Conservation (phyloP, 2,888 invertebrate species). For the Agrotis exclamationis region DNA sequence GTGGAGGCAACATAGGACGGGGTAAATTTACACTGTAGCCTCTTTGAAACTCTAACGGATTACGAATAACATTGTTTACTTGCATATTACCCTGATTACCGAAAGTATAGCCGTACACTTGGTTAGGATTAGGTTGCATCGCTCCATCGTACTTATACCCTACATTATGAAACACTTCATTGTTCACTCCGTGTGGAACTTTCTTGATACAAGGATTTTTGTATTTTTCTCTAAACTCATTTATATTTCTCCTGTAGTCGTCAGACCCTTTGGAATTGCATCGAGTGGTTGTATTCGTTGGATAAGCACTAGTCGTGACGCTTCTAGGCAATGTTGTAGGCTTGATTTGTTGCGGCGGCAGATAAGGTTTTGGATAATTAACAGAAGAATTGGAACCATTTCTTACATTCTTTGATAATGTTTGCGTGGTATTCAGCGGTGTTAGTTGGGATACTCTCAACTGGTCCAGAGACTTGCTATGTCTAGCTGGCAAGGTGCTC, state of each 20-base stretch:
- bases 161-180: constrained; percentile 88
- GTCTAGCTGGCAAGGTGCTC: constrained; percentile 93
- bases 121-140: constrained; percentile 85
- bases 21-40: constrained; percentile 91
- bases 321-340: constrained; percentile 89
- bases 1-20: constrained; percentile 92
- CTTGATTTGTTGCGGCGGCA: constrained; percentile 84
- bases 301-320: constrained; percentile 86
- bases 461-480: constrained; percentile 96
- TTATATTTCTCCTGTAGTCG: constrained; percentile 91
- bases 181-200: constrained; percentile 80
- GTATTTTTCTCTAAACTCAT: constrained; percentile 92
- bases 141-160: constrained; percentile 86
- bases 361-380: constrained; percentile 87
- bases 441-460: constrained; percentile 91
- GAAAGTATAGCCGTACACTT: constrained; percentile 89
- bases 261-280: constrained; percentile 85
- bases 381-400: constrained; percentile 86
- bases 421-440: constrained; percentile 79
- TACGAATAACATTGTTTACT: constrained; percentile 89
- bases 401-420: constrained; percentile 79
- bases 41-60: constrained; percentile 91
- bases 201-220: constrained; percentile 90
- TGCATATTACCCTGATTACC: constrained; percentile 90
- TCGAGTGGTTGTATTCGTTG: constrained; percentile 85